Conservation (phyloP, 2,888 invertebrate species). For the Fragum sueziense region DNA sequence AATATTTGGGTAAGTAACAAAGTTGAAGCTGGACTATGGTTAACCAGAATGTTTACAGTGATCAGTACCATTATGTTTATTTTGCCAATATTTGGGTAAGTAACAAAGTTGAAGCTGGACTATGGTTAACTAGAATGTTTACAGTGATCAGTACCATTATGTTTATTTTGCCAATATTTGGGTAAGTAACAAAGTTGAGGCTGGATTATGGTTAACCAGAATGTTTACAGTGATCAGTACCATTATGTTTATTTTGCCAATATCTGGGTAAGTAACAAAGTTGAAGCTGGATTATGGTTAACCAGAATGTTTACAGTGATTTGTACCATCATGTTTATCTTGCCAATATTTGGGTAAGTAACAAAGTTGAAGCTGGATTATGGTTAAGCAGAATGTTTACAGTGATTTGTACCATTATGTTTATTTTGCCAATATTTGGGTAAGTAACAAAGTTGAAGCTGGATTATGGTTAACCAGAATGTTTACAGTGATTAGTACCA, state of each 20-base stretch:
- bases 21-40: constrained; percentile 94
- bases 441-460: constrained; percentile 91
- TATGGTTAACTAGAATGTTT: constrained; percentile 93
- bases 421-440: constrained; percentile 94
- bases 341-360: constrained; percentile 94
- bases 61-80: constrained; percentile 93
- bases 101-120: constrained; percentile 91
- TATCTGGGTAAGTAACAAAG: constrained; percentile 93
- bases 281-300: constrained; percentile 93
- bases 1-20: constrained; percentile 92
- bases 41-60: constrained; percentile 92
- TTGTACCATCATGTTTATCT: constrained; percentile 92
- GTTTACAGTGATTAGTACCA: constrained; percentile 91
- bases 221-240: constrained; percentile 92
- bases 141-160: constrained; percentile 92
- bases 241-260: constrained; percentile 92
- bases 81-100: constrained; percentile 93
- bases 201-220: constrained; percentile 93
- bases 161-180: constrained; percentile 94
- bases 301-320: constrained; percentile 92
- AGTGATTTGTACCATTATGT: constrained; percentile 92
- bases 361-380: constrained; percentile 92
- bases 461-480: constrained; percentile 94
- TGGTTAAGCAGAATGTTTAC: constrained; percentile 94
- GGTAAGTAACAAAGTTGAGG: constrained; percentile 93